phyloP scores from a whole-genome alignment of 2,113 vertebrate genomes.

The Cololabis saira region DNA sequence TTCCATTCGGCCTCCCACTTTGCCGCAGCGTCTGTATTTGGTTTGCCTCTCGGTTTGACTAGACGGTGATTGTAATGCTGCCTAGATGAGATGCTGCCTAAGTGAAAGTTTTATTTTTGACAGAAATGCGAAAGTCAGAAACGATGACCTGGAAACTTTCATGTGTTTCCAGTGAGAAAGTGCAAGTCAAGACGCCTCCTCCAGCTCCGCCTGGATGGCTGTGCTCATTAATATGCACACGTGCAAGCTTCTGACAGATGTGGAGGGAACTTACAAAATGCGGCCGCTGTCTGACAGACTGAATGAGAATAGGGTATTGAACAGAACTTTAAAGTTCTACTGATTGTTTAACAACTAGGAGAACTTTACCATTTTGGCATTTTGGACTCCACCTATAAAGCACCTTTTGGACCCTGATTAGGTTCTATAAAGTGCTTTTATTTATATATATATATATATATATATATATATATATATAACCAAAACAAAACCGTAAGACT shows the following conservation, averaged over 20 bases:
- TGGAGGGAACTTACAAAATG: constrained; percentile 4
- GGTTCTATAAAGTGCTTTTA: no score
- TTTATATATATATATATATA: no score
- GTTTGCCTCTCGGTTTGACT: constrained; percentile 22
- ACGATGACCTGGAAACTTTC: constrained; percentile 40
- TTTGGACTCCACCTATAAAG: no score
- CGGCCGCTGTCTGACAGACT: not conserved
- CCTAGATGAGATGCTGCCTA: not conserved
- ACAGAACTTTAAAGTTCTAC: no score
- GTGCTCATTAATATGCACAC: not conserved
- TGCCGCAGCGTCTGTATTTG: not conserved
- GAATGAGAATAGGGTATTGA: no score
- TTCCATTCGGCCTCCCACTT: constrained; percentile 14
- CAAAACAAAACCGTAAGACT: no score
- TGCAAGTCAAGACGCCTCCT: constrained; percentile 14
- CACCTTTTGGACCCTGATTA: no score
- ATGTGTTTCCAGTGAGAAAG: constrained; percentile 27
- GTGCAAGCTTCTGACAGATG: not conserved
- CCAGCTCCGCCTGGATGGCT: not conserved
- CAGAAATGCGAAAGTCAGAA: constrained; percentile 21
- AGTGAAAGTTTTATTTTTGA: constrained; percentile 17
- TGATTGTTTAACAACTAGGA: no score
- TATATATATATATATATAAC: no score
- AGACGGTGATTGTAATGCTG: no score
- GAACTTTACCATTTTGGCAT: no score